These are phyloP conservation scores for Aricia agestis DNA, from an alignment of 1,140 invertebrate genomes.

Conservation along the genomic window DNA sequence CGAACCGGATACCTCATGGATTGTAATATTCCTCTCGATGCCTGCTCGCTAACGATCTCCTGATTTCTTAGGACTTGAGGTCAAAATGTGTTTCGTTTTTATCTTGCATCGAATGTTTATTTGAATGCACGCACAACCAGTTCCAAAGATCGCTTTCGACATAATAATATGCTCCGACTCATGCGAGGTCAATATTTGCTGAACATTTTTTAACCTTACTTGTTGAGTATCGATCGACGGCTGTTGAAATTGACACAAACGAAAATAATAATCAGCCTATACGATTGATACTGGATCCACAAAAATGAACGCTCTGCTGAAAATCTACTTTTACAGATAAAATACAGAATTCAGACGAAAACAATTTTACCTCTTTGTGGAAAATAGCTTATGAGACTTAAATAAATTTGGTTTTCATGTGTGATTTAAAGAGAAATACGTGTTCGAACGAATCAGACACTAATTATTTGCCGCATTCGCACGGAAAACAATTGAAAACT, in stretches of 20 bases:
- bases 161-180: slow-evolving; percentile 51
- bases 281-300: background rate
- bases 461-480: slow-evolving; percentile 43
- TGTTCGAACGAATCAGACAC: slow-evolving; percentile 29
- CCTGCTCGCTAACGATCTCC: background rate
- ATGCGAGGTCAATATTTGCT: slow-evolving; percentile 70
- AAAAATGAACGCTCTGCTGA: background rate
- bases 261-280: background rate
- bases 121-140: slow-evolving; percentile 70
- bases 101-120: slow-evolving; percentile 66
- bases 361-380: background rate
- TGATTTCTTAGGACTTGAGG: slow-evolving; percentile 35
- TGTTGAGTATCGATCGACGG: slow-evolving; percentile 6
- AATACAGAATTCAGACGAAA: background rate
- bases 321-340: background rate
- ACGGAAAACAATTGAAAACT: slow-evolving; percentile 61
- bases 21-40: background rate
- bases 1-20: background rate
- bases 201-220: slow-evolving; percentile 42
- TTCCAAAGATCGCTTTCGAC: slow-evolving; percentile 67
- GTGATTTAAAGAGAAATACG: background rate
- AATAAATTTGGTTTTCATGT: background rate
- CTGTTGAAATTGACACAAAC: too few relatives aligned
- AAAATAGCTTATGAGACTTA: background rate
- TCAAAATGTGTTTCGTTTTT: slow-evolving; percentile 66